Base-by-base conservation (phyloP, 2,113 vertebrate species). In the Catharus fuscescens region DNA sequence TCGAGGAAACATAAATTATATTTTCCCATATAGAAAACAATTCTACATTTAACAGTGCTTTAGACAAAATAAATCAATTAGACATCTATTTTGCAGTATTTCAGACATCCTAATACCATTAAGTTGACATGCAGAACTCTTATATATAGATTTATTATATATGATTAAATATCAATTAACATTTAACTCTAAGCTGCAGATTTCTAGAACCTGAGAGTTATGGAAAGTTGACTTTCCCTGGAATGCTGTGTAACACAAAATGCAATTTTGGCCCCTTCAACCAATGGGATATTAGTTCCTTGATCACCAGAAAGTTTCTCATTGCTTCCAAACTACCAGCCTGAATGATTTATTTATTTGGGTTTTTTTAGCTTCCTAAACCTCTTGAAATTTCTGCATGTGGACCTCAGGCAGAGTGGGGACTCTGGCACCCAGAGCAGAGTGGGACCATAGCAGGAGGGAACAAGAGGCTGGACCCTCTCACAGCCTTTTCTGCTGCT, bases 381-480 rank as follows among this genome's bases (percentile, higher is more conserved):
- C 9, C 12, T 28, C 28, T 66, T 62, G 53, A 81, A 59, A 74
- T 79, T 76, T 76, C 0, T 0, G 16, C 29, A 47, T 0, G 1
- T 42, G 25, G 25, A 47, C 23, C 10, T 44, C 71, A 40, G 50
- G 40, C 36, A 40, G 34, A 14, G 6, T 10, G 14, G 8, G 13
- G 8, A 34, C 29, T 44, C 71, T 1, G 80, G 48, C 14, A 61
- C 12, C 18, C 72, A 36, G 60, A 69, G 45, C 31, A 70, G 36
- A 25, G 21, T n/a, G 48, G 5, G 34, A 62, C 18, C 0, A 0
- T 4, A 56, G 71, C 1, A 0, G 25, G 45, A 66, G 21, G 18
- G 19, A 29, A 42, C 1, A 5, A 50, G 60, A 79, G 52, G 34
- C 47, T 86, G 47, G 31, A 65, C 8, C 8, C 18, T 88, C 36